Conservation (phyloP, 1,140 invertebrate genomes). For the Apis dorsata region DNA sequence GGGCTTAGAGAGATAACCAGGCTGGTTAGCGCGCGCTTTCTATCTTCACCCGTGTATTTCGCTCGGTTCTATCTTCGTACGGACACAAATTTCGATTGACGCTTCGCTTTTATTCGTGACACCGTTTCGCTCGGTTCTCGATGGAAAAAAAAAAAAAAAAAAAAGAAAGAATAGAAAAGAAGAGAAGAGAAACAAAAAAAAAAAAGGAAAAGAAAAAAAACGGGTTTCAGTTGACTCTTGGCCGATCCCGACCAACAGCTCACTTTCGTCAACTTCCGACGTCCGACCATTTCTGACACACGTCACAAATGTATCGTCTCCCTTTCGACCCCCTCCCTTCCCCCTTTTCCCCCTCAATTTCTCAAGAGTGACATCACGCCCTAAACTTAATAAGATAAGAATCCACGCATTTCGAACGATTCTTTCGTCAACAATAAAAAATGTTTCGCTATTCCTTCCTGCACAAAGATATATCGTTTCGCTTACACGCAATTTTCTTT, state of each 20-base stretch:
- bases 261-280: not conserved
- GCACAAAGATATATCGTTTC: no score
- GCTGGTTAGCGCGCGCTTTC: conserved; percentile 33
- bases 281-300: not conserved
- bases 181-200: no score
- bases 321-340: not conserved
- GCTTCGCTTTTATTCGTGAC: conserved; percentile 51
- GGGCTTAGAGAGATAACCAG: conserved; percentile 10
- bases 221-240: conserved; percentile 16
- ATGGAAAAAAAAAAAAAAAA: not conserved
- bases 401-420: not conserved
- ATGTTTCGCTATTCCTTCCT: no score
- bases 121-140: conserved; percentile 48
- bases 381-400: no score
- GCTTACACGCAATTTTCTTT: no score
- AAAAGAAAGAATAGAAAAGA: no score
- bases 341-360: no score
- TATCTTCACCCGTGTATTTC: conserved; percentile 30
- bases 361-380: no score
- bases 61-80: conserved; percentile 32
- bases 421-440: not conserved
- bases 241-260: conserved; percentile 29
- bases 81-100: conserved; percentile 26
- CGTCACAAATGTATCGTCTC: no score
- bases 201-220: not conserved